phyloP scores from a whole-genome alignment of 2,888 invertebrate species.

The Lepidochrysops patricia region DNA sequence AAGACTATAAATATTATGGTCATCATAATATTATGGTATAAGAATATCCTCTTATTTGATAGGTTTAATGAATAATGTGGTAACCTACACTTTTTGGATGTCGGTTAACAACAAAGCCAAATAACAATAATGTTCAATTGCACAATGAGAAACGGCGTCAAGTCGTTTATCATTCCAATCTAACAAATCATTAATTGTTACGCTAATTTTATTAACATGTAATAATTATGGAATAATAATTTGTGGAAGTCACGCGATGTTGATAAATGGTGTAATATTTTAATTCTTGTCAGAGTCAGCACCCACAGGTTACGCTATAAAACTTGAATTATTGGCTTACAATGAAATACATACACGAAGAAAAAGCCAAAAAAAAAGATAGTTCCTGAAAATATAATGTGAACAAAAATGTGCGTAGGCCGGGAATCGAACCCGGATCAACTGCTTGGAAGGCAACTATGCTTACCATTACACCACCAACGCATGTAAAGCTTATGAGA shows the following conservation, averaged over 20 bases:
- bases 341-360: no score
- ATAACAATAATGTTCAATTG: background rate
- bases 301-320: background rate
- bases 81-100: background rate
- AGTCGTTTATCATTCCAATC: background rate
- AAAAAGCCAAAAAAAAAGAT: background rate
- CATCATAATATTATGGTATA: no score
- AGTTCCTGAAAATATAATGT: background rate
- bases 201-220: background rate
- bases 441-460: conserved; percentile 48
- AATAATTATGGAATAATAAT: background rate
- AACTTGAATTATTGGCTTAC: background rate
- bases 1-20: background rate
- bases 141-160: background rate
- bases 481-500: conserved; percentile 25
- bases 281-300: background rate
- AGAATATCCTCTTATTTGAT: no score
- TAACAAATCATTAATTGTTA: background rate
- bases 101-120: no score
- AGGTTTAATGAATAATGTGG: no score
- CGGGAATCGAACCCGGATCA: conserved; percentile 54
- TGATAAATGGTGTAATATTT: background rate
- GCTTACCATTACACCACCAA: conserved; percentile 57
- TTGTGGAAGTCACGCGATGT: background rate
- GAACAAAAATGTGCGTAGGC: conserved; percentile 34